Evolutionary conservation across 2,888 invertebrate genomes (phyloP).

Genomic region (Stramonita haemastoma): DNA sequence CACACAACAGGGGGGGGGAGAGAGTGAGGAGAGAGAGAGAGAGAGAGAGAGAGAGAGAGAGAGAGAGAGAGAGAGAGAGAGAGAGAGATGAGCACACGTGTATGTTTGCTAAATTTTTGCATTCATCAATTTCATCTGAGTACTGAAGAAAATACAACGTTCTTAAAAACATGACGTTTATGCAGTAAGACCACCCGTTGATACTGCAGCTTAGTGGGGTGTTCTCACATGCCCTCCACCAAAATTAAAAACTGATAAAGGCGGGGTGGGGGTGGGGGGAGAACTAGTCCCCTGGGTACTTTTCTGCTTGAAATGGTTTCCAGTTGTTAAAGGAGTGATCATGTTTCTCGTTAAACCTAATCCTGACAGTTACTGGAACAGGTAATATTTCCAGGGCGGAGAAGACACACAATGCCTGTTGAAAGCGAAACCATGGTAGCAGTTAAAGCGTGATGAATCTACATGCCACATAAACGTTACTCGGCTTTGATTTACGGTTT

Average conservation of each 20-base stretch:
- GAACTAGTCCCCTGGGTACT: background rate
- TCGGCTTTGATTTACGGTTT: background rate
- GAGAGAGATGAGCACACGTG: background rate
- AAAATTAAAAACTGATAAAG: too few species aligned
- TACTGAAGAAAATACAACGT: too few species aligned
- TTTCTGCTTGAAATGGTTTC: background rate
- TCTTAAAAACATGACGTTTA: too few species aligned
- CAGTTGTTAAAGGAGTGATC: background rate
- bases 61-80: too few species aligned
- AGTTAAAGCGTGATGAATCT: background rate
- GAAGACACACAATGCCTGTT: background rate
- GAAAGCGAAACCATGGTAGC: background rate
- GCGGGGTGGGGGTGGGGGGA: background rate
- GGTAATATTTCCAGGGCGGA: background rate
- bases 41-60: too few species aligned
- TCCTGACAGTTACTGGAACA: background rate
- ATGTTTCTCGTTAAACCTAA: background rate
- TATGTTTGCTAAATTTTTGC: too few species aligned
- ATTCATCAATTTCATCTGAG: too few species aligned
- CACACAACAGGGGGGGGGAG: too few species aligned
- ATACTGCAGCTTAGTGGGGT: too few species aligned
- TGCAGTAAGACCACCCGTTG: too few species aligned
- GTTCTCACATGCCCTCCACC: too few species aligned
- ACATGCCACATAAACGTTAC: background rate
- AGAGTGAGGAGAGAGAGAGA: too few species aligned